Evolutionary conservation across 2,113 vertebrate genomes (phyloP).

Genomic region (Larimichthys crocea): DNA sequence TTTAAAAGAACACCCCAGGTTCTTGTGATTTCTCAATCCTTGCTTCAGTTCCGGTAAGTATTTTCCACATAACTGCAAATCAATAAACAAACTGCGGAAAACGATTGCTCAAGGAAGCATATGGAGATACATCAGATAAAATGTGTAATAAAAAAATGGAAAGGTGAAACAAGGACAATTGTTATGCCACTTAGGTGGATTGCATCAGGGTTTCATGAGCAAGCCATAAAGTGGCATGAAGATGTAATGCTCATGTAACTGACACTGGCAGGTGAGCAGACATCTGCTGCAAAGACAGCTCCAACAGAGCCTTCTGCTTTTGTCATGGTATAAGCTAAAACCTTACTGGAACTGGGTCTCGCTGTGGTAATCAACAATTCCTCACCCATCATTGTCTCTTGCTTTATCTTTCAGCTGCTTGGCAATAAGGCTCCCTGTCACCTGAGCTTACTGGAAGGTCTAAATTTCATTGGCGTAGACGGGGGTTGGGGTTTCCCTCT

Average conservation of each 20-base stretch:
- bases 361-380: conserved; percentile 5
- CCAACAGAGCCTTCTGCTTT: not conserved
- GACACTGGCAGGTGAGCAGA: conserved; percentile 55
- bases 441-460: conserved; percentile 18
- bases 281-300: conserved; percentile 45
- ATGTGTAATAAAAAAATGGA: conserved; percentile 19
- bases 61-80: conserved; percentile 17
- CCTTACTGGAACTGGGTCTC: not conserved
- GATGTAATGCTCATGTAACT: conserved; percentile 48
- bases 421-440: not conserved
- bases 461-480: not conserved
- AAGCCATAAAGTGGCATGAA: conserved; percentile 61
- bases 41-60: not conserved
- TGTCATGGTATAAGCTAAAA: conserved; percentile 1
- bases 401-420: conserved; percentile 11
- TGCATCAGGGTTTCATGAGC: conserved; percentile 61
- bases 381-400: conserved; percentile 15
- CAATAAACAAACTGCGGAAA: conserved; percentile 22
- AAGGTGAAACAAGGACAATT: conserved; percentile 68
- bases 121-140: conserved; percentile 15
- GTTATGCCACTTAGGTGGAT: conserved; percentile 48
- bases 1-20: not conserved
- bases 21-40: conserved; percentile 1
- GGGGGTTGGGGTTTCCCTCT: conserved; percentile 17
- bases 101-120: not conserved